Conservation (phyloP, 35 echinoderm and acorn worm species). For the Heliocidaris erythrogramma region DNA sequence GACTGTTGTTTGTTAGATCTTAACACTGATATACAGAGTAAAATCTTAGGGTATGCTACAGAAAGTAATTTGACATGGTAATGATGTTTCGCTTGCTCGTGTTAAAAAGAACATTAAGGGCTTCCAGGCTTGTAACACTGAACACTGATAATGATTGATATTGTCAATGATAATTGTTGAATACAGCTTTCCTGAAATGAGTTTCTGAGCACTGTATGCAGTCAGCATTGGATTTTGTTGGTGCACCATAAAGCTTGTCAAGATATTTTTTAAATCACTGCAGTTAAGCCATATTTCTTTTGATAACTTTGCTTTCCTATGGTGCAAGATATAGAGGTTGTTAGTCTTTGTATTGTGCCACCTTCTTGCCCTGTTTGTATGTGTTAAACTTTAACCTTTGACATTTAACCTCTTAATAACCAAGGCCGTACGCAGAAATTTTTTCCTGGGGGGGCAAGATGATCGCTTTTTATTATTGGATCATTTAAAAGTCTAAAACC, state of each 20-base stretch:
- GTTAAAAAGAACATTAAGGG: not conserved
- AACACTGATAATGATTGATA: no score
- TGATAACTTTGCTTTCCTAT: not conserved
- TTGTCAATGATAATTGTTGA: not conserved
- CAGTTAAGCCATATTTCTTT: not conserved
- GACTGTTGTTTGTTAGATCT: not conserved
- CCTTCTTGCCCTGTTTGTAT: not conserved
- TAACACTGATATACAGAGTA: not conserved
- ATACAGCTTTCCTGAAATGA: not conserved
- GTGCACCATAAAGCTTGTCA: not conserved
- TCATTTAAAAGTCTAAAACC: no score
- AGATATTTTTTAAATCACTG: no score
- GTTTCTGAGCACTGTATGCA: no score
- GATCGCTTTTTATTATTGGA: no score
- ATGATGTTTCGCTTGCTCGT: no score
- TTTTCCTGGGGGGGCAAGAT: no score
- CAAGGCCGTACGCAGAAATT: no score
- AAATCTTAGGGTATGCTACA: no score
- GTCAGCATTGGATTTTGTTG: not conserved
- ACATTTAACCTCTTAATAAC: not conserved
- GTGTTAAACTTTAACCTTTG: not conserved
- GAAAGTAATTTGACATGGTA: no score
- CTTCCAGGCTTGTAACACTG: not conserved
- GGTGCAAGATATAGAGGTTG: not conserved
- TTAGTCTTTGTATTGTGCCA: not conserved